phyloP scores from a whole-genome alignment of 2,888 invertebrate genomes.

The Idaea straminata region DNA sequence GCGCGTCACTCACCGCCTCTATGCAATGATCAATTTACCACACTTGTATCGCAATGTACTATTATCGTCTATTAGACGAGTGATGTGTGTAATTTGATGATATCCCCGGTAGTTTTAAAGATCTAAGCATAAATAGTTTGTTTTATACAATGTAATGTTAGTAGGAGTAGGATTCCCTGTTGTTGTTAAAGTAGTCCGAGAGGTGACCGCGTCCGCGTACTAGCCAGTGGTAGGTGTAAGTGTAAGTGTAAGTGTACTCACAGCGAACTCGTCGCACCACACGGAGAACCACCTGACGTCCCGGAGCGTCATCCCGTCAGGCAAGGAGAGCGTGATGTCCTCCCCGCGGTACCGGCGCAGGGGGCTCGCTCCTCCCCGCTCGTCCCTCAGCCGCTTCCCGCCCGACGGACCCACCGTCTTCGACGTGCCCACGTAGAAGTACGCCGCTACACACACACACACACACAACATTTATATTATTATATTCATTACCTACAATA shows the following conservation, averaged over 20 bases:
- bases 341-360: conserved; percentile 90
- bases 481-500: too few relatives aligned
- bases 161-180: background rate
- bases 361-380: conserved; percentile 89
- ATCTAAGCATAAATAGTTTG: too few relatives aligned
- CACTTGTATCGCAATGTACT: too few relatives aligned
- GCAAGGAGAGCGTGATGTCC: conserved; percentile 90
- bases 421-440: conserved; percentile 91
- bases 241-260: conserved; percentile 79
- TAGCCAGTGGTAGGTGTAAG: too few relatives aligned
- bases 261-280: conserved; percentile 94
- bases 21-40: too few relatives aligned
- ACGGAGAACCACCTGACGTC: conserved; percentile 94
- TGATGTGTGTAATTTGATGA: too few relatives aligned
- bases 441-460: conserved; percentile 84
- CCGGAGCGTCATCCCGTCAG: conserved; percentile 90
- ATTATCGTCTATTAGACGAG: too few relatives aligned
- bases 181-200: too few relatives aligned
- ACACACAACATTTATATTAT: background rate
- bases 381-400: conserved; percentile 87
- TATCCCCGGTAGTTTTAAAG: too few relatives aligned
- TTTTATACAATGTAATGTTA: too few relatives aligned
- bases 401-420: conserved; percentile 82
- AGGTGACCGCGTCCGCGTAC: too few relatives aligned
- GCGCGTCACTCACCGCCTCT: too few relatives aligned